Percentiles rank a stretch among this genome's conserved stretches.
These are phyloP conservation scores for Archaeoteleia sp. DNA, from an alignment of 2,888 invertebrate genomes.

Conservation along the genomic window DNA sequence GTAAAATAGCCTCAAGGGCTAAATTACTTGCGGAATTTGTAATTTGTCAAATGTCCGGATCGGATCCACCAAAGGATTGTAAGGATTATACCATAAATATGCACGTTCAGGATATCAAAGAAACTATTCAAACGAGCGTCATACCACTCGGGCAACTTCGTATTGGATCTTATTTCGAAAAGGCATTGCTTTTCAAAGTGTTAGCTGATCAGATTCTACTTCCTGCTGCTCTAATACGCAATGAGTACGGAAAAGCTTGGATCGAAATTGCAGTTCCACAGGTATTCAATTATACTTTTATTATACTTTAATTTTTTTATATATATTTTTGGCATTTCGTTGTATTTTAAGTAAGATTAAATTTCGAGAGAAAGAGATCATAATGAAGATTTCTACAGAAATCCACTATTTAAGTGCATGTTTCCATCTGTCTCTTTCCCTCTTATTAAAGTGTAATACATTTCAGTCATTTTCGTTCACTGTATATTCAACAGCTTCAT, in stretches of 20 bases:
- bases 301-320: neutral
- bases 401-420: no score
- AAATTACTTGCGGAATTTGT: slow-evolving; percentile 67
- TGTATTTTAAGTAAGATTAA: no score
- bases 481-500: no score
- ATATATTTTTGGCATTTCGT: no score
- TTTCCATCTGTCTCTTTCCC: no score
- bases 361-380: no score
- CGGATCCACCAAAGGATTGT: slow-evolving; percentile 55
- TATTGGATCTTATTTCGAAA: slow-evolving; percentile 79
- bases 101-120: slow-evolving; percentile 64
- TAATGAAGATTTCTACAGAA: no score
- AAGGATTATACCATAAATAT: slow-evolving; percentile 66
- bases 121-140: slow-evolving; percentile 74
- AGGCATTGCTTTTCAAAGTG: slow-evolving; percentile 81
- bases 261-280: slow-evolving; percentile 80
- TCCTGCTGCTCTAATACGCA: slow-evolving; percentile 79
- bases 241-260: slow-evolving; percentile 79
- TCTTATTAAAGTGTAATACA: no score
- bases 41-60: slow-evolving; percentile 66
- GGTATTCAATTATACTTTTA: slow-evolving; percentile 37
- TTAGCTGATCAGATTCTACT: slow-evolving; percentile 80
- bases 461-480: no score
- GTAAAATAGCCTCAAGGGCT: slow-evolving; percentile 58
- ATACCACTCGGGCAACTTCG: slow-evolving; percentile 79